These are phyloP conservation scores for Ypsolopha scabrella DNA, from an alignment of 2,888 invertebrate genomes.

Conservation along the genomic window DNA sequence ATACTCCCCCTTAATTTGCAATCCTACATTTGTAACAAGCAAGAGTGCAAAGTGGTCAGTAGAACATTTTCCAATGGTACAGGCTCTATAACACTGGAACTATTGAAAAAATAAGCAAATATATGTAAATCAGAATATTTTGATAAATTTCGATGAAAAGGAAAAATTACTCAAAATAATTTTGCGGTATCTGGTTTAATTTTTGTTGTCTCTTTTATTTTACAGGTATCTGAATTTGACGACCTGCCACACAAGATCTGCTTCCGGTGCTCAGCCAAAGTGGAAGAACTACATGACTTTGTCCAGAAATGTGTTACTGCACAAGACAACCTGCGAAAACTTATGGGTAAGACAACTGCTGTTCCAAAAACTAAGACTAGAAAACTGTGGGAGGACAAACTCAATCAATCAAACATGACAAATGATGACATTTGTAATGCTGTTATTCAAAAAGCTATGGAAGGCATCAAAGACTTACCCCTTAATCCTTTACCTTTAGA, in stretches of 20 bases:
- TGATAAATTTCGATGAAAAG: too few relatives aligned
- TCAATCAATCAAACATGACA: slow-evolving; percentile 50
- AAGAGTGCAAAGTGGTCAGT: too few relatives aligned
- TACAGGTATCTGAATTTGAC: slow-evolving; percentile 57
- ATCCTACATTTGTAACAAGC: too few relatives aligned
- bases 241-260: slow-evolving; percentile 65
- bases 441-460: slow-evolving; percentile 57
- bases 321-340: slow-evolving; percentile 39
- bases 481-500: slow-evolving; percentile 16
- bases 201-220: background rate
- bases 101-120: too few relatives aligned
- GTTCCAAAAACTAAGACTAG: slow-evolving; percentile 34
- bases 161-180: too few relatives aligned
- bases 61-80: too few relatives aligned
- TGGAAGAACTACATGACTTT: slow-evolving; percentile 61
- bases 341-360: slow-evolving; percentile 24
- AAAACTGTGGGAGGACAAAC: slow-evolving; percentile 48
- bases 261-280: slow-evolving; percentile 61
- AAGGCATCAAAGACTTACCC: slow-evolving; percentile 42
- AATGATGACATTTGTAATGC: slow-evolving; percentile 63
- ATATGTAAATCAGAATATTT: too few relatives aligned
- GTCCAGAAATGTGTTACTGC: slow-evolving; percentile 55
- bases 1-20: too few relatives aligned
- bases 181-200: background rate
- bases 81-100: too few relatives aligned